These are phyloP conservation scores for Eumeta japonica DNA, from an alignment of 1,140 invertebrate genomes.

Conservation along the genomic window DNA sequence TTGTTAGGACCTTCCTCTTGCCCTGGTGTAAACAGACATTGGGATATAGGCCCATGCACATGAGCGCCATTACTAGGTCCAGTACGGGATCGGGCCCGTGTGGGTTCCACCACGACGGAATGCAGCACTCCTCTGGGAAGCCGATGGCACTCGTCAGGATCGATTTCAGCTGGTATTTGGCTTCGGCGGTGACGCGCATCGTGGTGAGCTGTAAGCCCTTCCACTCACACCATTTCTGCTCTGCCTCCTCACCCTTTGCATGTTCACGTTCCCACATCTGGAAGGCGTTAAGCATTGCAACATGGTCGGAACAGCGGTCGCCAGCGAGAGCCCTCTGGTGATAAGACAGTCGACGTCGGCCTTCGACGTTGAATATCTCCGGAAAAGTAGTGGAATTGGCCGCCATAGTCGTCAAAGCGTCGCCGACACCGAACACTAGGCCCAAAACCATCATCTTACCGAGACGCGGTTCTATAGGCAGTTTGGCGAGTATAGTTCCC, in stretches of 20 bases:
- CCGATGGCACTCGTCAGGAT: slow-evolving; percentile 74
- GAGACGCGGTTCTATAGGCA: slow-evolving; percentile 88
- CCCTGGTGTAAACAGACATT: slow-evolving; percentile 96
- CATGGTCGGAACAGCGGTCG: slow-evolving; percentile 87
- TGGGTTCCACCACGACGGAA: slow-evolving; percentile 72
- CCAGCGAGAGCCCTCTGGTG: slow-evolving; percentile 84
- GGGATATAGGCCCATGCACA: slow-evolving; percentile 91
- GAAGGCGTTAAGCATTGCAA: slow-evolving; percentile 92
- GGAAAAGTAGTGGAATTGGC: slow-evolving; percentile 91
- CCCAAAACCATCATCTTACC: background rate
- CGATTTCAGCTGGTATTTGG: slow-evolving; percentile 86
- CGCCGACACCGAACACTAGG: slow-evolving; percentile 77
- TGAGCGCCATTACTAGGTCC: slow-evolving; percentile 81
- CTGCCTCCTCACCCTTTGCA: slow-evolving; percentile 74
- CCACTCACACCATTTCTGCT: slow-evolving; percentile 84
- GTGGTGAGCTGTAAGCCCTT: slow-evolving; percentile 87
- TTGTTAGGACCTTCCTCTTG: slow-evolving; percentile 93
- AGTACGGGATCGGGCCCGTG: slow-evolving; percentile 75
- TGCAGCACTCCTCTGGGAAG: slow-evolving; percentile 86
- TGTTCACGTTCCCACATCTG: slow-evolving; percentile 83
- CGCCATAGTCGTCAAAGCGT: slow-evolving; percentile 89
- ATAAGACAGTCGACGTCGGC: slow-evolving; percentile 66
- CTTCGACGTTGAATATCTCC: slow-evolving; percentile 78
- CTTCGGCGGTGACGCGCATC: slow-evolving; percentile 86
- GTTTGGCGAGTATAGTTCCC: slow-evolving; percentile 86